Evolutionary conservation across 2,113 vertebrate species (phyloP), one percentile per base, ranked within the genome.

Genomic region (Vombatus ursinus): DNA sequence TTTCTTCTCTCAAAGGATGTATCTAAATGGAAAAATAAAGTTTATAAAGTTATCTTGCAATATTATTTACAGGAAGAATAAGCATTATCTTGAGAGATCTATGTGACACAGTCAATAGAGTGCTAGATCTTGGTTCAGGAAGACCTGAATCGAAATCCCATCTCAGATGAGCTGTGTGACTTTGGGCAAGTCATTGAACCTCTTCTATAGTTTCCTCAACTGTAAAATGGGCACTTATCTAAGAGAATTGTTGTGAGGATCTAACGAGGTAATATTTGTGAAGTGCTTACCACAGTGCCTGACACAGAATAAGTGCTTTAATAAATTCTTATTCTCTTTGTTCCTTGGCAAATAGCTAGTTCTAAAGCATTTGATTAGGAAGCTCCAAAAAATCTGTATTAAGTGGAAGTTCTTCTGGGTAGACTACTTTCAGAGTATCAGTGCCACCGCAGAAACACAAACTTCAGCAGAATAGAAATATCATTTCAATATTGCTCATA

Each of bases 351-450:
- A 77, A 77, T n/a, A 77, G 4, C 5, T 77, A 77, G 31, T 19
- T 84, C n/a, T 8, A 84, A 23, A 84, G 1, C 19, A 84, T 44
- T 84, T 84, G 16, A 44, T 84, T 84, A 44, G n/a, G n/a, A 44
- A 84, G 12, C 44, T 84, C 0, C 6, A 22, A 23, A 44, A 44
- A 84, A 84, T 14, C 3, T 84, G n/a, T 8, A 44, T 7, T 44
- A 77, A 23, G 19, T 44, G n/a, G 37, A 84, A 44, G n/a, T 84
- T 84, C 77, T 50, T 61, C 25, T 37, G 24, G 89, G 49, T 51
- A 96, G 94, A 93, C 90, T 48, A 47, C 47, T 89, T 92, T 52
- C 93, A 84, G 28, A 50, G n/a, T 84, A 44, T 84, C 77, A 7
- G 50, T n/a, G 44, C 22, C 54, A 14, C 52, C 54, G 37, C 19